These are phyloP conservation scores for Drosophila basisetae DNA, from an alignment of 2,888 invertebrate genomes.

Conservation along the genomic window DNA sequence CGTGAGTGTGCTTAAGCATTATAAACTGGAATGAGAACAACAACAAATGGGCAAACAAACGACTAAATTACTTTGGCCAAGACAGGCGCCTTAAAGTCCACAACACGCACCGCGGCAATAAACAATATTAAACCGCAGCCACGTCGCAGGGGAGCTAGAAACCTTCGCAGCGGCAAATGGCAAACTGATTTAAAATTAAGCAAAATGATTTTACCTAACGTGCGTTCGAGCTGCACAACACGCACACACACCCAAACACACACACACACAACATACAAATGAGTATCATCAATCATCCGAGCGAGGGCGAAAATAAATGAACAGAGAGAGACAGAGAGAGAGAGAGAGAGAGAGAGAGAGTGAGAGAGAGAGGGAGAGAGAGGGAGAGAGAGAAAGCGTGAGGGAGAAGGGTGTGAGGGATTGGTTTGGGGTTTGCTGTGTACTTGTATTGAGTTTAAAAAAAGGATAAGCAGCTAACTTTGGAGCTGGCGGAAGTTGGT, in stretches of 20 bases:
- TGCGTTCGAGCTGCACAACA: slow-evolving; percentile 21
- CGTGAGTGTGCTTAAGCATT: slow-evolving; percentile 78
- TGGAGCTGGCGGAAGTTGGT: slow-evolving; percentile 36
- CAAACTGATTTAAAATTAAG: slow-evolving; percentile 80
- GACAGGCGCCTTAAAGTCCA: slow-evolving; percentile 63
- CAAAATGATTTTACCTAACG: slow-evolving; percentile 71
- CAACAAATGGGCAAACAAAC: slow-evolving; percentile 63
- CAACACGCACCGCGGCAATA: slow-evolving; percentile 72
- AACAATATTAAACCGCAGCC: slow-evolving; percentile 69
- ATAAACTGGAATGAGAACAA: slow-evolving; percentile 53
- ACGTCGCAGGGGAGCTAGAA: slow-evolving; percentile 15
- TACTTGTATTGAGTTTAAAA: slow-evolving; percentile 9
- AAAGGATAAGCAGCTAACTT: slow-evolving; percentile 68
- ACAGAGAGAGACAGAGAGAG: neutral
- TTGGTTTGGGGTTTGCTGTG: slow-evolving; percentile 4
- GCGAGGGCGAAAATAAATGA: slow-evolving; percentile 10
- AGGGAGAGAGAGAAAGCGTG: neutral
- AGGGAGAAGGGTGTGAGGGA: neutral
- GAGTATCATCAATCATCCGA: slow-evolving; percentile 76
- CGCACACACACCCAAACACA: slow-evolving; percentile 18
- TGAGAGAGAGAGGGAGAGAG: too few species aligned
- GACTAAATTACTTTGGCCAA: slow-evolving; percentile 64
- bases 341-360: too few species aligned
- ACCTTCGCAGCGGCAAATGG: slow-evolving; percentile 63
- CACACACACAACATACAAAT: slow-evolving; percentile 51